These are phyloP conservation scores for Plagodis pulveraria DNA, from an alignment of 2,888 invertebrate species.

Conservation along the genomic window DNA sequence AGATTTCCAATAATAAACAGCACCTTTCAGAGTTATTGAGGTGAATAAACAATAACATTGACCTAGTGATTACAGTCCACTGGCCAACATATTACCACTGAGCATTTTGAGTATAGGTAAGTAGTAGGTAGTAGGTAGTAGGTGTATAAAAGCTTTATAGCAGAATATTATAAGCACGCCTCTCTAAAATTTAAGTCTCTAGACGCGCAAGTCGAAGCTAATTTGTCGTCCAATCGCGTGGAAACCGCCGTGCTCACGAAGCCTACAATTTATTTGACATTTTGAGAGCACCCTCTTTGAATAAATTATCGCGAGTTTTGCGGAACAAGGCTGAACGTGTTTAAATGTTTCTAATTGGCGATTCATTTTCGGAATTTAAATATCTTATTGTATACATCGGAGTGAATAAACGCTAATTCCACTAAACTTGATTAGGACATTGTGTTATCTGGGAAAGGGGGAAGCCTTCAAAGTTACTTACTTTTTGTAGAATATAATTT, in stretches of 20 bases:
- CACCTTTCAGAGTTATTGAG: too few species aligned
- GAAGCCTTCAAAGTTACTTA: too few species aligned
- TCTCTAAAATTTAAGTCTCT: constrained; percentile 1
- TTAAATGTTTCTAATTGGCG: constrained; percentile 26
- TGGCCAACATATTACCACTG: too few species aligned
- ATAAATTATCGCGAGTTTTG: constrained; percentile 25
- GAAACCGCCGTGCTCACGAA: constrained; percentile 15
- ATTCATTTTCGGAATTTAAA: constrained; percentile 25
- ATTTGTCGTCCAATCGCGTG: constrained; percentile 26
- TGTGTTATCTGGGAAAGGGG: too few species aligned
- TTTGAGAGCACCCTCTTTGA: constrained; percentile 23
- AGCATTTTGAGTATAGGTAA: too few species aligned
- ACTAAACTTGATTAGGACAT: not conserved
- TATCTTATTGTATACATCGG: constrained; percentile 15
- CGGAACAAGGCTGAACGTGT: constrained; percentile 23
- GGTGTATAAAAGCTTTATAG: too few species aligned
- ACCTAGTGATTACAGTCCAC: too few species aligned
- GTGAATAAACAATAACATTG: too few species aligned
- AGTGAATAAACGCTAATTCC: constrained; percentile 3
- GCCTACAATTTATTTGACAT: constrained; percentile 30
- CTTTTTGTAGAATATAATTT: too few species aligned
- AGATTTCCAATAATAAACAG: too few species aligned
- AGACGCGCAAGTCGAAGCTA: constrained; percentile 12
- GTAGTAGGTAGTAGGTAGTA: too few species aligned
- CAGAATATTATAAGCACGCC: constrained; percentile 1